Evolutionary conservation across 2,888 invertebrate genomes (phyloP).

Genomic region (Pasiphila rectangulata): DNA sequence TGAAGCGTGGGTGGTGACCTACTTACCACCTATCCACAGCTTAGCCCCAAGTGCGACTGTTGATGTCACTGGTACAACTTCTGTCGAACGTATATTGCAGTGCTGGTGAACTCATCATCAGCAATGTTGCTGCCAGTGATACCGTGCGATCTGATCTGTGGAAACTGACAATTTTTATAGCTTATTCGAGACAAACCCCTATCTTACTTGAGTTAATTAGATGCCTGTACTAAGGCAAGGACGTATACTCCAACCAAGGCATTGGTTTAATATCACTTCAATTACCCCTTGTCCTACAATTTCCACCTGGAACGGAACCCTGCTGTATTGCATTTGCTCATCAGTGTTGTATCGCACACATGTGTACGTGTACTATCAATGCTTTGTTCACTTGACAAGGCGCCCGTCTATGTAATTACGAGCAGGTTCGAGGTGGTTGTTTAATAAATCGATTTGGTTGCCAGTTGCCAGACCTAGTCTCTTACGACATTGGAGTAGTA

Average conservation of each 20-base stretch:
- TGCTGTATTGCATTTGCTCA: not conserved
- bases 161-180: too few relatives aligned
- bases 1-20: slow-evolving; percentile 29
- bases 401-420: not conserved
- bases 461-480: not conserved
- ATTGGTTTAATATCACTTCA: not conserved
- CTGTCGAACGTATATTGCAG: too few relatives aligned
- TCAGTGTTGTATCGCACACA: not conserved
- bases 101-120: too few relatives aligned
- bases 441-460: not conserved
- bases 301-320: too few relatives aligned
- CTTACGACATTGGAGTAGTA: too few relatives aligned
- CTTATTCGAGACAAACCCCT: too few relatives aligned
- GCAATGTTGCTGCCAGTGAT: too few relatives aligned
- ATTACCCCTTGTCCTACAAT: too few relatives aligned
- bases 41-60: slow-evolving; percentile 1
- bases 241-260: too few relatives aligned
- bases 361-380: not conserved
- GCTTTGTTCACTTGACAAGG: not conserved
- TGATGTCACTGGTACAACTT: not conserved
- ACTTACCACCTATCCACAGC: slow-evolving; percentile 14
- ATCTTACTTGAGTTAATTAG: too few relatives aligned
- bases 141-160: too few relatives aligned
- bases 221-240: too few relatives aligned
- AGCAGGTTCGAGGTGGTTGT: not conserved